Conservation (phyloP, 1,140 invertebrate genomes). For the Anoplolepis gracilipes region DNA sequence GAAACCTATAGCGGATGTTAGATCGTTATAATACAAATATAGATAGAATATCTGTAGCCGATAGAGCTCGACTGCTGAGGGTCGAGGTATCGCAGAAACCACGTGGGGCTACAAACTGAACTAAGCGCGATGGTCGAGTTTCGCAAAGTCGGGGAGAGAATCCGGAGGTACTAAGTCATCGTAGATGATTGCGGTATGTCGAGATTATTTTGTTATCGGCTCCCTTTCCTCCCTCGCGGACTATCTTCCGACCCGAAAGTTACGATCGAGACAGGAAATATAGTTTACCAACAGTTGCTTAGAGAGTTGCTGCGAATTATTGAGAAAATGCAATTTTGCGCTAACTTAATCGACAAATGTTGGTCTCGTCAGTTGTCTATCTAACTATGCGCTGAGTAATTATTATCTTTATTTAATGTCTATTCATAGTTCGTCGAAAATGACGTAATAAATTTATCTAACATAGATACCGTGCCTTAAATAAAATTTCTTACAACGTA, state of each 20-base stretch:
- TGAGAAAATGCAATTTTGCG: neutral
- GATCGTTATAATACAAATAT: conserved; percentile 3
- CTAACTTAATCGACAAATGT: neutral
- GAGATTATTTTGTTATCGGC: conserved; percentile 53
- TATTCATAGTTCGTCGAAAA: neutral
- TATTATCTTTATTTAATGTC: neutral
- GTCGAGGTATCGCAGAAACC: conserved; percentile 19
- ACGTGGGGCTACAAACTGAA: conserved; percentile 30
- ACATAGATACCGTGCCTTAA: neutral
- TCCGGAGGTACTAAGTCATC: conserved; percentile 50
- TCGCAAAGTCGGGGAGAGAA: conserved; percentile 34
- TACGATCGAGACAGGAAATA: conserved; percentile 33
- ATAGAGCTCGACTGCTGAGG: conserved; percentile 5
- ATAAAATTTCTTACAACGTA: neutral
- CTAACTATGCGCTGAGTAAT: neutral
- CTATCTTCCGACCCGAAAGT: conserved; percentile 18
- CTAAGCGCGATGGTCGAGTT: conserved; percentile 41
- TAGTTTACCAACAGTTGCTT: neutral
- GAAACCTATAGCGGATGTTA: neutral
- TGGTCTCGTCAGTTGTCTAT: neutral
- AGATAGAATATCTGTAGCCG: conserved; percentile 12
- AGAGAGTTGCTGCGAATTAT: neutral
- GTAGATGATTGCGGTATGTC: conserved; percentile 33
- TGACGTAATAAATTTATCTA: neutral
- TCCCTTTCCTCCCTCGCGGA: conserved; percentile 23